Base-by-base conservation (phyloP, 2,797 vertebrate species). In the Typhlichthys eigenmanni region DNA sequence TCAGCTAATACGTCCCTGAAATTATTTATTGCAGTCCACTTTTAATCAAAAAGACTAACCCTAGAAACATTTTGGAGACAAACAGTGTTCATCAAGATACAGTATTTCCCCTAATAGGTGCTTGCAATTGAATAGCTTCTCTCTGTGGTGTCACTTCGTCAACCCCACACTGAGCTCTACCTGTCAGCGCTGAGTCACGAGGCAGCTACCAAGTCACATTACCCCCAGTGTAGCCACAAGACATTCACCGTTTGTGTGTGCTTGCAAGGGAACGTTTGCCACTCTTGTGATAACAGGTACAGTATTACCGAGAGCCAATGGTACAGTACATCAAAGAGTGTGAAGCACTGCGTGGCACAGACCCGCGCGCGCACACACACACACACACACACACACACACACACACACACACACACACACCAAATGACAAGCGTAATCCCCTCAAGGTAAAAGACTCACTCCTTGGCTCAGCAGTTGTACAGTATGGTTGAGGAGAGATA, bases 341-440 rank as follows among this genome's bases (percentile, higher is more conserved):
- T 6, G 5, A 51, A 51, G 14, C 50, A 47, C 69, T 56, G 55
- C 61, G 65, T 51, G 55, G 38, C 12, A 47, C 2, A 1, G 51
- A 46, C 14, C 67, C 12, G 1, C 17, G 61, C 61, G 64, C 74
- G 57, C 67, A 12, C 71, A 55, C 17, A 19, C 17, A 19, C 17
- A 19, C 17, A 19, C 17, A 24, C 19, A 3, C 34, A 10, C 17
- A 1, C 68, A 66, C 67, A 75, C 58, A 53, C 68, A 24, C 19
- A 3, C 34, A 10, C 17, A 1, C 68, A 24, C 19, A 3, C 34
- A 10, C 17, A 1, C 68, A 66, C 67, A 75, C 58, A 53, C 68
- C 55, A 29, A 69, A 71, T 66, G 81, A 83, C 85, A 84, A 84
- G 75, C 58, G 57, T 82, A 86, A 85, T 86, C 78, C 81, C 74